phyloP scores from a whole-genome alignment of 1,140 invertebrate genomes.

The Drosophila persimilis region DNA sequence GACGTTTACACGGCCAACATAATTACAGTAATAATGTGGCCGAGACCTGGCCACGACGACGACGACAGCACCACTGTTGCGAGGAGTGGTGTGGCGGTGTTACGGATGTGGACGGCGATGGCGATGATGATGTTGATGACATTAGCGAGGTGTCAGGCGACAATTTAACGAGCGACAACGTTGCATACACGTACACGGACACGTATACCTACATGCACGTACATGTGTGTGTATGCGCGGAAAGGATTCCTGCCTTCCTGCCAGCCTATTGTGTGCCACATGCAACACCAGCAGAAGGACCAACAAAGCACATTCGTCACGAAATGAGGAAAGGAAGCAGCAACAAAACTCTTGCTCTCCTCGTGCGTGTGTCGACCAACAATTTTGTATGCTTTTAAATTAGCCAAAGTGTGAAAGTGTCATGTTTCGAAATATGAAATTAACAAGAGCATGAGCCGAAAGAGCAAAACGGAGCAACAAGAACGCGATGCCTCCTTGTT shows the following conservation, averaged over 20 bases:
- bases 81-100: no score
- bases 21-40: conserved; percentile 79
- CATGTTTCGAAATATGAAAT: conserved; percentile 79
- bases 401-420: conserved; percentile 79
- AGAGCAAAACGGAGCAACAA: conserved; percentile 12
- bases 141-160: conserved; percentile 79
- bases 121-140: conserved; percentile 61
- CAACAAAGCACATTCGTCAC: conserved; percentile 72
- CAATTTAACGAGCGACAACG: conserved; percentile 69
- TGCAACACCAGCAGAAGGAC: conserved; percentile 53
- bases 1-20: conserved; percentile 78
- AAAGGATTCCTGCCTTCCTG: conserved; percentile 54
- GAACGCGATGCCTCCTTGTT: conserved; percentile 23
- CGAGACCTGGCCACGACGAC: conserved; percentile 21
- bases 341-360: conserved; percentile 17
- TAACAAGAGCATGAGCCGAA: conserved; percentile 50
- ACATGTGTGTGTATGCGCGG: conserved; percentile 31
- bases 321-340: conserved; percentile 56
- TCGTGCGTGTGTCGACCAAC: conserved; percentile 64
- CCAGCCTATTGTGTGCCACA: conserved; percentile 55
- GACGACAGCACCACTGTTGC: neutral
- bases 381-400: conserved; percentile 79
- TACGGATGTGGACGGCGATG: neutral
- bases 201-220: conserved; percentile 3
- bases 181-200: conserved; percentile 42